Evolutionary conservation across 2,888 invertebrate species (phyloP), one percentile per base, ranked within the genome.

Genomic region (Nemurella pictetii): DNA sequence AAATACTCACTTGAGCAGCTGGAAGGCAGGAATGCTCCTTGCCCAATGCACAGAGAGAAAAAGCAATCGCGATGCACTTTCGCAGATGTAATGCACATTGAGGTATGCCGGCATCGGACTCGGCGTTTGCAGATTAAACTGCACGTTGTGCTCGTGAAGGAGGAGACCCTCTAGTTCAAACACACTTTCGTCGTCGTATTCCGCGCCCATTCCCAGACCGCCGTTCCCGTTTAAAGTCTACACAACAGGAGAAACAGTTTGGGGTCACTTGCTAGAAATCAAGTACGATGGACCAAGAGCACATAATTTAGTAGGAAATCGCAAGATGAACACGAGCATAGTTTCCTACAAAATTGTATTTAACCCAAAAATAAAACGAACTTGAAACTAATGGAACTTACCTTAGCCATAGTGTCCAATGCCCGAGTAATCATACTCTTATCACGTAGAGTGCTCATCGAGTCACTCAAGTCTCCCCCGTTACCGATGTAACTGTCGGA

Each of bases 21-120:
- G 94, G 89, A 97, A 97, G 77, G 95, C 95, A 30, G 96, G 95
- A 88, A 98, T 94, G 88, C 95, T 95, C 87, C 95, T 93, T 83
- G 97, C 94, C 97, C 98, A 99, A 89, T 98, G 95, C 85, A 98
- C 95, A 20, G 96, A 94, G 12, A 98, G 93, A 89, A 98, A 98
- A 85, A 99, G 93, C 84, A 99, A 93, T 82, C 99, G 92, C 0
- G 98, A 97, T 29, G 97, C 98, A 87, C 96, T 97, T 92, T 99
- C 99, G 91, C 98, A 99, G 83, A 97, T 96, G 89, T 97, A 98
- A 91, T 98, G 98, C 89, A 97, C 94, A 87, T 98, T 97, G 88
- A 98, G 93, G 91, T 96, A 97, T n/a, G 96, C 93, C 20, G 97
- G 96, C 88, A 96, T 95, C 5, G 96, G 94, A 29, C 94, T 93